phyloP scores from a whole-genome alignment of 2,797 vertebrate genomes.

The Ambastaia sidthimunki region DNA sequence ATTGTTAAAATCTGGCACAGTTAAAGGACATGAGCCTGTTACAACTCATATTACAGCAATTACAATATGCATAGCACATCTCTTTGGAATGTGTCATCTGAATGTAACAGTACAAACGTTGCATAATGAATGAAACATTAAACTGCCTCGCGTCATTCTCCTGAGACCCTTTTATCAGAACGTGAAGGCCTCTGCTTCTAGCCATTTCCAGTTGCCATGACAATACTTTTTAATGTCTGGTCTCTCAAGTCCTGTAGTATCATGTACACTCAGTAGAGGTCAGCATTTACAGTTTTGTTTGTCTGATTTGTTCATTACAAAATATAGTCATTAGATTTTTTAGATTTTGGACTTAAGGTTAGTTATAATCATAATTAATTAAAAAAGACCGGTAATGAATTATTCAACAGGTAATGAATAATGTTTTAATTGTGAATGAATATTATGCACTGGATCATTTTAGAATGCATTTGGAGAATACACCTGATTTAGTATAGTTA shows the following conservation, averaged over 20 bases:
- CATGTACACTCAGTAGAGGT: background rate
- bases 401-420: background rate
- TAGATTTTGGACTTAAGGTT: background rate
- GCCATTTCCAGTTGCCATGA: constrained; percentile 76
- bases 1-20: background rate
- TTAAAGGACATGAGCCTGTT: background rate
- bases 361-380: background rate
- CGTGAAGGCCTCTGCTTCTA: constrained; percentile 34
- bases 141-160: background rate
- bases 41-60: background rate
- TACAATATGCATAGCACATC: background rate
- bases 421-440: background rate
- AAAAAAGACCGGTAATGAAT: background rate
- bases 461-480: background rate
- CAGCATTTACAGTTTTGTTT: background rate
- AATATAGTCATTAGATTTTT: background rate
- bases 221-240: constrained; percentile 71
- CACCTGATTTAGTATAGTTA: background rate
- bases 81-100: background rate
- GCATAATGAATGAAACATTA: background rate
- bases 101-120: background rate
- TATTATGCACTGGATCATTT: background rate
- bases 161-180: background rate
- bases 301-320: background rate
- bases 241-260: background rate